phyloP scores from a whole-genome alignment of 2,113 vertebrate species.

The Castor canadensis region DNA sequence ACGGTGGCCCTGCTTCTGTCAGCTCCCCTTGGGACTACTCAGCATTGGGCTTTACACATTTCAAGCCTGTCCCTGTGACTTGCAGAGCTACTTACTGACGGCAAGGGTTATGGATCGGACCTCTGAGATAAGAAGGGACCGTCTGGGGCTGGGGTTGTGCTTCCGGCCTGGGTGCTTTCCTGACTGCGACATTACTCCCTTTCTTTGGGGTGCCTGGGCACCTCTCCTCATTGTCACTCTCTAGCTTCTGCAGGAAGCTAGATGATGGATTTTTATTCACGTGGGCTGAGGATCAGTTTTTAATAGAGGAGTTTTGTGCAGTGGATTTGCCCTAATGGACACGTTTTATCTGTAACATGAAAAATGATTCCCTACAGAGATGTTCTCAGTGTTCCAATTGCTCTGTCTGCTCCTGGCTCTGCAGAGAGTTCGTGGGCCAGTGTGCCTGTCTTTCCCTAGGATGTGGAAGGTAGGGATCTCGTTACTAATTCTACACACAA shows the following conservation, averaged over 20 bases:
- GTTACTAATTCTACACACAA: background rate
- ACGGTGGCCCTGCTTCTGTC: background rate
- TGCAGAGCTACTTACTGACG: background rate
- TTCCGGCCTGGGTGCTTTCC: background rate
- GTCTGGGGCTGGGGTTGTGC: background rate
- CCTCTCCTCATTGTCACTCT: background rate
- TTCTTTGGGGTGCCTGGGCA: background rate
- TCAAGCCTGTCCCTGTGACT: background rate
- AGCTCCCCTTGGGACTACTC: background rate
- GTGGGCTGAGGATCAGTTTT: background rate
- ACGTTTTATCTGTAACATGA: slow-evolving; percentile 37
- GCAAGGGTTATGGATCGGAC: background rate
- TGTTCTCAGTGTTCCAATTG: background rate
- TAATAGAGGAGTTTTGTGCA: background rate
- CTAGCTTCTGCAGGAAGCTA: background rate
- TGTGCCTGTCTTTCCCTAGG: background rate
- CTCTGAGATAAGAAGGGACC: background rate
- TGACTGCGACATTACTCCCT: background rate
- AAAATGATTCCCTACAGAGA: background rate
- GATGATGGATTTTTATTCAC: background rate
- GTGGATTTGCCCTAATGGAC: background rate
- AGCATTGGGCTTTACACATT: background rate
- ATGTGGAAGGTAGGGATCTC: background rate
- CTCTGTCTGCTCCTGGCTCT: background rate
- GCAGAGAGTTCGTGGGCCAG: background rate